phyloP scores from a whole-genome alignment of 2,797 vertebrate genomes.

The Myotis pilosus region DNA sequence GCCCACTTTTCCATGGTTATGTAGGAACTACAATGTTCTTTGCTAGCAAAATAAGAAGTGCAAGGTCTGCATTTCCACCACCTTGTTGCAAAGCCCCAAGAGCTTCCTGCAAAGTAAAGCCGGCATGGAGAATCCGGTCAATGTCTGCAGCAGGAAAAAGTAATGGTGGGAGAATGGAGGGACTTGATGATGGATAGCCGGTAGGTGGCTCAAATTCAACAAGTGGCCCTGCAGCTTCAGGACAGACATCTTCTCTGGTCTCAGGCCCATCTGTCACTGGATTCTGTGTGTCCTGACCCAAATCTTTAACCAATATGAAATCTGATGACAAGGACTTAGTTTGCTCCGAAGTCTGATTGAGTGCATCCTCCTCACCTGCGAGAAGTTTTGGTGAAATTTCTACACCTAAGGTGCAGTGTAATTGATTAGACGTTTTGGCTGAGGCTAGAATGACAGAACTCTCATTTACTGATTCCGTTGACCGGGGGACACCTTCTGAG shows the following conservation, averaged over 20 bases:
- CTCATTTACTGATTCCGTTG: neutral
- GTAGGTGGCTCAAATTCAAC: conserved; percentile 39
- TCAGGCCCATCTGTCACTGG: neutral
- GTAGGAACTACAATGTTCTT: conserved; percentile 96
- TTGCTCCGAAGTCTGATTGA: neutral
- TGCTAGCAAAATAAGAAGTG: conserved; percentile 94
- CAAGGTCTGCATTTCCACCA: conserved; percentile 92
- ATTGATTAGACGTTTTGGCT: conserved; percentile 12
- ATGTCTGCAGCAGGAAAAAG: conserved; percentile 89
- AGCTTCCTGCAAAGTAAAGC: conserved; percentile 93
- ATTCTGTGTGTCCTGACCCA: neutral
- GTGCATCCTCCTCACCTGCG: neutral
- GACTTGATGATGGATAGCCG: conserved; percentile 56
- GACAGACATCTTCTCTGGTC: conserved; percentile 42
- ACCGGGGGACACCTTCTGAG: neutral
- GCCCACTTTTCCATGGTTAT: conserved; percentile 78
- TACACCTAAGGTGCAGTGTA: conserved; percentile 30
- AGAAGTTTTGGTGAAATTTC: conserved; percentile 37
- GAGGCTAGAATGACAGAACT: neutral
- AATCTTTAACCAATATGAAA: neutral
- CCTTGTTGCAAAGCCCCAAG: conserved; percentile 92
- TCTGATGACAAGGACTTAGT: neutral
- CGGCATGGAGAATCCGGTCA: conserved; percentile 90
- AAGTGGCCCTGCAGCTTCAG: conserved; percentile 55
- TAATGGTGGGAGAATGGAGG: conserved; percentile 72